A percentile compares a stretch with the other conserved stretches of the same genome.
Evolutionary conservation across 2,797 vertebrate species (phyloP).

Genomic region (Alosa sapidissima): DNA sequence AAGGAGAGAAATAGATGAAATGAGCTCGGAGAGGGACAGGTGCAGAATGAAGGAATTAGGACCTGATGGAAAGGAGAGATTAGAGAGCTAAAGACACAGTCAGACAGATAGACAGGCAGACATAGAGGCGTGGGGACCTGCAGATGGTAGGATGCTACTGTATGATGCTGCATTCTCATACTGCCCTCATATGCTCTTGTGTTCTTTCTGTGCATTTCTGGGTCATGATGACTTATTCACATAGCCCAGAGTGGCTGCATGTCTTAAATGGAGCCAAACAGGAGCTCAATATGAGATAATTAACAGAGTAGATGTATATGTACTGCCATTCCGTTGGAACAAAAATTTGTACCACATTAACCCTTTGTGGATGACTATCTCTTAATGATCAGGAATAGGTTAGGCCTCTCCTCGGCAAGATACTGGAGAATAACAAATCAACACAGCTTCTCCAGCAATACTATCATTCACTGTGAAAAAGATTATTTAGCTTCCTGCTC

Average conservation of each 20-base stretch:
- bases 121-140: background rate
- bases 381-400: background rate
- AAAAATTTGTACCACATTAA: background rate
- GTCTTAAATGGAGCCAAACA: background rate
- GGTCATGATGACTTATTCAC: background rate
- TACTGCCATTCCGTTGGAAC: background rate
- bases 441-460: background rate
- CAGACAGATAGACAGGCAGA: conserved; percentile 13
- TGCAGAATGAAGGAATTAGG: background rate
- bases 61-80: background rate
- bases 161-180: background rate
- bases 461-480: background rate
- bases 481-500: background rate
- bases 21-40: background rate
- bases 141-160: background rate
- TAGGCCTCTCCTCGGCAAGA: background rate
- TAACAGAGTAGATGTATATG: background rate
- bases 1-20: background rate
- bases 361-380: background rate
- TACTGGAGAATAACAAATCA: background rate
- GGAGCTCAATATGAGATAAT: background rate
- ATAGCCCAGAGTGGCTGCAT: background rate
- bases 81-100: background rate
- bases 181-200: background rate
- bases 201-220: background rate